Evolutionary conservation across 2,113 vertebrate genomes (phyloP), one percentile per base, ranked within the genome.

Genomic region (Mesembrinibis cayennensis): DNA sequence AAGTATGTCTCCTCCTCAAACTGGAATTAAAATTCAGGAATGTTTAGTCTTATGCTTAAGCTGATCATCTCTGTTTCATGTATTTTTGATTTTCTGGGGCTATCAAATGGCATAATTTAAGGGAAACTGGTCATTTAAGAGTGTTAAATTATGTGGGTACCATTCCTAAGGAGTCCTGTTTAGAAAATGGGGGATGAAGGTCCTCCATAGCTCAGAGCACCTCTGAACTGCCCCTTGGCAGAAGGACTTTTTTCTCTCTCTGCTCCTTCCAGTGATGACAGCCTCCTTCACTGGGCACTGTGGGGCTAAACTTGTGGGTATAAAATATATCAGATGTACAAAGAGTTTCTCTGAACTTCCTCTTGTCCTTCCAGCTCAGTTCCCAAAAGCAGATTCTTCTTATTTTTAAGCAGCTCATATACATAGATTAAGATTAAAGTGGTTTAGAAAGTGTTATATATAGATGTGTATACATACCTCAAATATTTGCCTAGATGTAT

Each of bases 401-500:
- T 77, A 32, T 91, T 87, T 90, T 94, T 87, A 66, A 87, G 65
- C n/a, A 52, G 26, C 40, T 92, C 49, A 27, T 36, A 71, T 71
- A 81, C 0, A 7, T 59, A 74, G 32, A 34, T 87, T 40, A 74
- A 94, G 87, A 93, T 91, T 95, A 91, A 94, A 96, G 62, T 38
- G 20, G 40, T 86, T 95, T 66, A 91, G 81, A 85, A 94, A 85
- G 44, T 44, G 77, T 92, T 96, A 96, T 96, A 96, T 95, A 94
- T 96, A 95, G 92, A 90, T 87, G 71, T 97, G 94, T 95, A 30
- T 94, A 85, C 91, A 95, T 97, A 82, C 77, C 84, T 93, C 69
- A 94, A 85, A 96, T 96, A 85, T 80, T 94, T 96, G 94, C 78
- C 71, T 91, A 72, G 87, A 85, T 97, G 89, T 94, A 90, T 95